Conservation (phyloP, 2,888 invertebrate species). For the Hartigia nigra region DNA sequence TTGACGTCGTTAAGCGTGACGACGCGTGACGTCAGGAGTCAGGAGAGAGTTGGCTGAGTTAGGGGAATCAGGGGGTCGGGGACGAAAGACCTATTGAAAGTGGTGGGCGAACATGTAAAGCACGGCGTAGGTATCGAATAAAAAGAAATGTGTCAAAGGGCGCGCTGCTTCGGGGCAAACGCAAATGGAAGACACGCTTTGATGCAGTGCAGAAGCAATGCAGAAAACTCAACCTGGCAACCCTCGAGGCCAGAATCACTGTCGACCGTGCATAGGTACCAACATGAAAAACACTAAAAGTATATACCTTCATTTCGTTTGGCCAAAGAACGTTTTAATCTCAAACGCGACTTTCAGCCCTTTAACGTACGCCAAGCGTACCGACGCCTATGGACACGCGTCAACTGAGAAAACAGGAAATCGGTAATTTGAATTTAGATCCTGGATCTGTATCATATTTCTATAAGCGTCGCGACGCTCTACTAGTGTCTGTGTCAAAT, state of each 20-base stretch:
- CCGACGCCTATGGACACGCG: neutral
- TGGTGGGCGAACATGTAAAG: constrained; percentile 14
- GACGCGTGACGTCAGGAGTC: neutral
- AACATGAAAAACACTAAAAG: constrained; percentile 19
- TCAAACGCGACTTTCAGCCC: neutral
- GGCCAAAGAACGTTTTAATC: constrained; percentile 11
- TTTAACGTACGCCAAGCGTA: neutral
- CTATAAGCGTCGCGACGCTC: neutral
- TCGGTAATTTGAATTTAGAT: neutral
- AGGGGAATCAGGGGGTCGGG: constrained; percentile 11
- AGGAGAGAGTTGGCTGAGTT: neutral
- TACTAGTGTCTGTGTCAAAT: neutral
- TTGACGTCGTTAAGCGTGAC: neutral
- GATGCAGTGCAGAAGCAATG: constrained; percentile 37
- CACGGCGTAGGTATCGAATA: constrained; percentile 46
- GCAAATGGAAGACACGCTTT: constrained; percentile 56
- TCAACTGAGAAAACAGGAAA: neutral
- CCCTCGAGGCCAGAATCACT: constrained; percentile 22
- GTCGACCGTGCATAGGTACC: constrained; percentile 12
- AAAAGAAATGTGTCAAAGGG: constrained; percentile 63
- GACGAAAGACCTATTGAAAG: constrained; percentile 33
- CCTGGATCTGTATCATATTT: neutral
- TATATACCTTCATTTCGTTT: constrained; percentile 23
- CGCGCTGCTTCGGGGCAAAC: constrained; percentile 42
- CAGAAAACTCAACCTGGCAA: constrained; percentile 12